phyloP scores from a whole-genome alignment of 2,113 vertebrate genomes.

The Gallinago undulata region DNA sequence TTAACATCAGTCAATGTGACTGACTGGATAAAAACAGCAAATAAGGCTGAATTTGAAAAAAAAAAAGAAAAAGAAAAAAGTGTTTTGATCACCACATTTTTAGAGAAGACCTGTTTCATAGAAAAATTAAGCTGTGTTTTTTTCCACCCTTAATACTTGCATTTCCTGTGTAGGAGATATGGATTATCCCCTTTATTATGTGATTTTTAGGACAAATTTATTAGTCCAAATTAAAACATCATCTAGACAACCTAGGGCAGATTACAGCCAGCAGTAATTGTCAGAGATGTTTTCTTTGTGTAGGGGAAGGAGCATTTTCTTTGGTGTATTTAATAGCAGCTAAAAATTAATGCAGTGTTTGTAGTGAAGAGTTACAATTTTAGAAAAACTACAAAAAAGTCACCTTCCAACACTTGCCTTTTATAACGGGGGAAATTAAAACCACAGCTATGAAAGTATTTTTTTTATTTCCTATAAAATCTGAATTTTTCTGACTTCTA shows the following conservation, averaged over 20 bases:
- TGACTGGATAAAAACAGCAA: neutral
- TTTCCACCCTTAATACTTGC: neutral
- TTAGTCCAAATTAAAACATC: neutral
- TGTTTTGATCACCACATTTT: neutral
- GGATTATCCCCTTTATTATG: neutral
- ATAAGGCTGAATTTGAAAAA: neutral
- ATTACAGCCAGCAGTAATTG: neutral
- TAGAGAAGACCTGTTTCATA: neutral
- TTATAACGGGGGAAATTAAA: neutral
- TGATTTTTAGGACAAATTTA: neutral
- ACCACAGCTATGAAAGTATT: neutral
- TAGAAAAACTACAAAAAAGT: neutral
- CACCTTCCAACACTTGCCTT: neutral
- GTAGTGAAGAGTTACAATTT: neutral
- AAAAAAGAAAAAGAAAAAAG: neutral
- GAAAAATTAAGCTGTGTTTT: neutral
- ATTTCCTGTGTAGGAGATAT: neutral
- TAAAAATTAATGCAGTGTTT: neutral
- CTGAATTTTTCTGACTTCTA: neutral
- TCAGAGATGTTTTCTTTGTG: neutral
- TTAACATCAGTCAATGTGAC: neutral
- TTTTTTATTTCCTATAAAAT: neutral
- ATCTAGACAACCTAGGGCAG: neutral
- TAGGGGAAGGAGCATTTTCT: neutral
- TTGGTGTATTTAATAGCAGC: neutral